phyloP scores from a whole-genome alignment of 1,140 invertebrate genomes.

The Microvelia longipes region DNA sequence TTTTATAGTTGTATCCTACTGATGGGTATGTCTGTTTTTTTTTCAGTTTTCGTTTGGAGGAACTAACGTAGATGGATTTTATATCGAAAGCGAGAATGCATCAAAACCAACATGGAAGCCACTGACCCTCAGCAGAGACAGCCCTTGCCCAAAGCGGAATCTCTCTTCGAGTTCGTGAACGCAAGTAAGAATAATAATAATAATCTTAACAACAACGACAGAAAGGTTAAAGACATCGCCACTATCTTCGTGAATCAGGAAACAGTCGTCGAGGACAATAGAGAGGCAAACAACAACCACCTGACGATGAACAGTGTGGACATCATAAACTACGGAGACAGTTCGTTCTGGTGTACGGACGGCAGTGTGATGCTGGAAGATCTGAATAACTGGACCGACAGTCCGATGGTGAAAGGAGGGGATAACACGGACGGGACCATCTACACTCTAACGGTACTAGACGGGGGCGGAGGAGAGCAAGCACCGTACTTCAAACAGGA shows the following conservation, averaged over 20 bases:
- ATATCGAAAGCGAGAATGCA: neutral
- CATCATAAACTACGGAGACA: slow-evolving; percentile 20
- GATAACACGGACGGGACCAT: slow-evolving; percentile 39
- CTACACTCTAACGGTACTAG: slow-evolving; percentile 38
- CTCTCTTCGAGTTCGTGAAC: slow-evolving; percentile 9
- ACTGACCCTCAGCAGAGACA: neutral
- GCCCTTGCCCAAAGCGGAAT: neutral
- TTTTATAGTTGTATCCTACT: neutral
- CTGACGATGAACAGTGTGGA: slow-evolving; percentile 21
- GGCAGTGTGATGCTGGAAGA: slow-evolving; percentile 59
- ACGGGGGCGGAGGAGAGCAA: slow-evolving; percentile 29
- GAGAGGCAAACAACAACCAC: slow-evolving; percentile 21
- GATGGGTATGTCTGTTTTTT: neutral
- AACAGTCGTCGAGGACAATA: slow-evolving; percentile 3
- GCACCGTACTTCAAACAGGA: slow-evolving; percentile 17
- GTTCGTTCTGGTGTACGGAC: slow-evolving; percentile 36
- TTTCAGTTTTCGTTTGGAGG: neutral
- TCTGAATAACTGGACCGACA: slow-evolving; percentile 58
- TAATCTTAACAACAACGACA: neutral
- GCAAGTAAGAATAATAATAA: neutral
- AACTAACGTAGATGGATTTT: neutral
- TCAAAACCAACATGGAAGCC: neutral
- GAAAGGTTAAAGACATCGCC: neutral
- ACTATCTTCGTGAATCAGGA: neutral
- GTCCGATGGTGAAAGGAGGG: slow-evolving; percentile 27